Conservation (phyloP, 2,797 vertebrate species). For the Phalloptychus januarius region DNA sequence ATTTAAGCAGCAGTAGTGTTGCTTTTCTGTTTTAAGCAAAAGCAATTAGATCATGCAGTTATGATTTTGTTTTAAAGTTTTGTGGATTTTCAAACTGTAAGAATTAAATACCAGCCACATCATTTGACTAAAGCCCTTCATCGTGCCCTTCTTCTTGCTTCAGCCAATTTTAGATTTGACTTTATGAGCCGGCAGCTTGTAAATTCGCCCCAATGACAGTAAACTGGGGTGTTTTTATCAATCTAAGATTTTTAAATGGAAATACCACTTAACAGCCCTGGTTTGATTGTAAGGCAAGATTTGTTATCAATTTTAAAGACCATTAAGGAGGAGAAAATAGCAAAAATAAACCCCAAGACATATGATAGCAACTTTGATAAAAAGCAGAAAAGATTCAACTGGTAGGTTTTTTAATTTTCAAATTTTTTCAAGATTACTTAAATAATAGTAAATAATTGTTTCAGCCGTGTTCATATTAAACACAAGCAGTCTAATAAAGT, state of each 20-base stretch:
- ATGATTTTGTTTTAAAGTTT: background rate
- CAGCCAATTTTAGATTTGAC: slow-evolving; percentile 7
- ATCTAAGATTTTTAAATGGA: slow-evolving; percentile 22
- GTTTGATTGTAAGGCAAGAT: slow-evolving; percentile 16
- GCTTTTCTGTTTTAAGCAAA: background rate
- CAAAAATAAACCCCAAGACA: background rate
- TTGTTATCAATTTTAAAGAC: background rate
- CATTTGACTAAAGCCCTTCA: slow-evolving; percentile 16
- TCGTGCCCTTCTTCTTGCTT: slow-evolving; percentile 11
- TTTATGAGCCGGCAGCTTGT: slow-evolving; percentile 1
- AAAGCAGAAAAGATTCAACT: background rate
- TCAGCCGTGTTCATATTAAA: too few relatives aligned
- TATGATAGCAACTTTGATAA: background rate
- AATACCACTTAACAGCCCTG: slow-evolving; percentile 14
- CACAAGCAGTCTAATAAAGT: background rate
- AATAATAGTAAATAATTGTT: too few relatives aligned
- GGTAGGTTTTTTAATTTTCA: background rate
- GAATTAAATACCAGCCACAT: background rate
- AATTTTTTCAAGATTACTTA: background rate
- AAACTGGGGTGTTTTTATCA: background rate
- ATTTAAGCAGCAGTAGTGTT: background rate
- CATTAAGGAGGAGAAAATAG: background rate
- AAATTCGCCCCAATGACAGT: slow-evolving; percentile 10
- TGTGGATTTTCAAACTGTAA: background rate
- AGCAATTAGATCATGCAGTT: background rate